Base-by-base conservation (phyloP, 2,797 vertebrate species). In the Stomatorhinus walkeri region DNA sequence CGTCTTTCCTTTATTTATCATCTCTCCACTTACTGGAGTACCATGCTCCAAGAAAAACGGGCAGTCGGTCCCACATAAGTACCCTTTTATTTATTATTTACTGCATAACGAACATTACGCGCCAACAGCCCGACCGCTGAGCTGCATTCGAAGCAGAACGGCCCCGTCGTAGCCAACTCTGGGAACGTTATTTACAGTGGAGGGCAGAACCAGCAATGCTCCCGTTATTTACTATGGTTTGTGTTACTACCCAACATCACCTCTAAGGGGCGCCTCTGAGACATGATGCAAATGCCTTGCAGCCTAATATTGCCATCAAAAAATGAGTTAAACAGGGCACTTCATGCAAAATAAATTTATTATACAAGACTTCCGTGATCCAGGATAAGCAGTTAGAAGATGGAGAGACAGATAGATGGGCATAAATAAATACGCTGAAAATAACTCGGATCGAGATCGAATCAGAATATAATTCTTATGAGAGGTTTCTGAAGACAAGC, bases 151-250 rank as follows among this genome's bases (percentile, higher is more conserved):
- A 7, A 40, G 36, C 14, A 43, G 36, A 79, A 43, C 0, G 36
- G 12, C 72, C 2, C 1, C 4, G 0, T 43, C 14, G 16, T n/a
- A 43, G 72, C 72, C 36, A 79, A 43, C 72, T n/a, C 2, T 0
- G 16, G 72, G 36, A 79, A n/a, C 72, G 14, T 43, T 40, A 79
- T 79, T 79, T 79, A 79, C 36, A 19, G 36, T 10, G 16, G 72
- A 19, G 43, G 4, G n/a, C 79, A 48, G 46, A 10, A 24, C 7
- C 22, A 32, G 36, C 22, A 91, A 91, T 85, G 88, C 0, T 87
- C 92, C 88, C 40, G 36, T 90, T 91, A 90, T 91, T 92, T 91
- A 91, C 90, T 90, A 89, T 91, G 89, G 85, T 40, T 79, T 84
- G 12, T 49, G 10, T 87, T 89, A 84, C 90, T 93, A 92, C 92